Base-by-base conservation (phyloP, 2,888 invertebrate species). In the Oxytorus armatus region DNA sequence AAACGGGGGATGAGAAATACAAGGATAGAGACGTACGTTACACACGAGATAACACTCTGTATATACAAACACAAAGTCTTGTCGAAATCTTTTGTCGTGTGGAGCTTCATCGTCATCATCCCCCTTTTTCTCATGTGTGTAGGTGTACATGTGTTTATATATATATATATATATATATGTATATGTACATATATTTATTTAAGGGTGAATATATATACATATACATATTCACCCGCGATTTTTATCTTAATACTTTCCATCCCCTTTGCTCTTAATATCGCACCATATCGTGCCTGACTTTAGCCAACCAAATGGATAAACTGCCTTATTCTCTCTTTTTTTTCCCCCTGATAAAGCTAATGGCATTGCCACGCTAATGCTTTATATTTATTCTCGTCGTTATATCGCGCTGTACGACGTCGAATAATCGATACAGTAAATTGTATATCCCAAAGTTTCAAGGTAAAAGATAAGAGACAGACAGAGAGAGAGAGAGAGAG, bases 361-460 rank as follows among this genome's bases (percentile, higher is more conserved):
- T 84, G 82, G 82, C 82, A 85, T 86, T 84, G 80, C 79, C 77
- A 69, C 36, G 73, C 79, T 81, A 85, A 85, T 83, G 81, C 81
- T 68, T 84, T 82, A 82, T 68, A 80, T 85, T 86, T 86, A 86
- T 86, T 87, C 79, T 77, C 81, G 76, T 82, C 74, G 61, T 78
- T 78, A 68, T 42, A 59, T 29, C 49, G 42, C 69, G 63, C 42
- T 49, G 23, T 25, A 57, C 42, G 8, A 36, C n/a, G 8, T 4
- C 11, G 33, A 55, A 55, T 49, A 16, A 49, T 73, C 69, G 73
- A 77, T 73, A 70, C 65, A 18, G 44, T 61, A 49, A 53, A 66
- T 36, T 36, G 36, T 53, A 61, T 59, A 61, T 51, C n/a, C 14
- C 42, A 39, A 11, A 21, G 29, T 23, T 18, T 21, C 16, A 53